Conservation (phyloP, 1,140 invertebrate species). For the Schmidtea mediterranea region DNA sequence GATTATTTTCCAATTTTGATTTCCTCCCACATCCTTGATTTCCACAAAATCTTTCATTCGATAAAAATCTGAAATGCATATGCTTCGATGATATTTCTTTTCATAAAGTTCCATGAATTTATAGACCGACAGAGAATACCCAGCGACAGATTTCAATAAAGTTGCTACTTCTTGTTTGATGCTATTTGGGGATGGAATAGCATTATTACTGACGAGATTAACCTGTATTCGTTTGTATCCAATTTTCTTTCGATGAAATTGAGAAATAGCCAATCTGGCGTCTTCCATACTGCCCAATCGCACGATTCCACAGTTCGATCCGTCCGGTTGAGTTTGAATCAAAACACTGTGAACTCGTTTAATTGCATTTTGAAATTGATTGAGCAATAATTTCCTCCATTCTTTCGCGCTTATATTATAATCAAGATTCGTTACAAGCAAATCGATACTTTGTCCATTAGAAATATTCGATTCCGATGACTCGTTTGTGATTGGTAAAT, state of each 20-base stretch:
- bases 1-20: conserved; percentile 4
- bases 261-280: conserved; percentile 51
- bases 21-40: conserved; percentile 36
- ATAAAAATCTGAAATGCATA: conserved; percentile 50
- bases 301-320: conserved; percentile 37
- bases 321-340: conserved; percentile 39
- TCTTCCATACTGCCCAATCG: conserved; percentile 39
- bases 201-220: conserved; percentile 37
- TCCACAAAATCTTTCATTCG: conserved; percentile 46
- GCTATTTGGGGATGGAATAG: conserved; percentile 34
- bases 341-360: conserved; percentile 40
- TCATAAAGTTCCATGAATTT: conserved; percentile 59
- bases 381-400: conserved; percentile 38
- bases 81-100: conserved; percentile 42
- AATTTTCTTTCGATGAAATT: conserved; percentile 49
- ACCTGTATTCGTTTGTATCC: conserved; percentile 53
- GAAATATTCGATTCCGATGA: conserved; percentile 12
- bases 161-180: conserved; percentile 34
- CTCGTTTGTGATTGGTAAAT: conserved; percentile 4
- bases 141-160: conserved; percentile 41
- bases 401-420: conserved; percentile 42
- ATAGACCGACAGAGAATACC: conserved; percentile 45
- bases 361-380: conserved; percentile 40
- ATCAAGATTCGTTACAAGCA: conserved; percentile 46
- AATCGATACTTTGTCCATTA: conserved; percentile 28